Evolutionary conservation across 2,113 vertebrate genomes (phyloP).

Genomic region (Sprattus sprattus): DNA sequence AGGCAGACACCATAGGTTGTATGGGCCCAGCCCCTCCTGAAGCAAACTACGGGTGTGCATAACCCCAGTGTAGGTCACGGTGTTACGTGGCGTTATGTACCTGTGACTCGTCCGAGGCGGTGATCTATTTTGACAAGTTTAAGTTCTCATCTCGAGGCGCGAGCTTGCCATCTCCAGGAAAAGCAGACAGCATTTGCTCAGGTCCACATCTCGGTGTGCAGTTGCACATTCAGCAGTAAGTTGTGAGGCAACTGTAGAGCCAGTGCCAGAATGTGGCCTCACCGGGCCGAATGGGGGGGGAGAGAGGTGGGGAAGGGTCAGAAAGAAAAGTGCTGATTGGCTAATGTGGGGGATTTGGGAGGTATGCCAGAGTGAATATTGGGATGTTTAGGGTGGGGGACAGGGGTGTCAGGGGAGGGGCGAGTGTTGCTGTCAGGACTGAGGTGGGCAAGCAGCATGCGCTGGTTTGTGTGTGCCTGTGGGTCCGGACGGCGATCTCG

Average conservation of each 20-base stretch:
- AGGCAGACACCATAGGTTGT: not conserved
- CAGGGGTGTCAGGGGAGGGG: not conserved
- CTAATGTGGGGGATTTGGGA: constrained; percentile 23
- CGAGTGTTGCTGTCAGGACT: not conserved
- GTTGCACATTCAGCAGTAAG: constrained; percentile 60
- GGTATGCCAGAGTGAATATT: constrained; percentile 31
- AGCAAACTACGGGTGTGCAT: not conserved
- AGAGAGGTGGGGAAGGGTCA: not conserved
- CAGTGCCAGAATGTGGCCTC: constrained; percentile 47
- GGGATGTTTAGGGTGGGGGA: not conserved
- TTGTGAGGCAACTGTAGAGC: constrained; percentile 58
- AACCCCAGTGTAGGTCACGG: not conserved
- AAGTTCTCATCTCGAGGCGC: not conserved
- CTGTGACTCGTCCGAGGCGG: not conserved
- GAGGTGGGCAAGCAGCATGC: not conserved
- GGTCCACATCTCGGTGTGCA: constrained; percentile 38
- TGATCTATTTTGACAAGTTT: constrained; percentile 3
- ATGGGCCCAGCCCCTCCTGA: not conserved
- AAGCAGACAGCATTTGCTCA: not conserved
- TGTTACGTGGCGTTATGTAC: not conserved
- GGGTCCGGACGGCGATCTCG: constrained; percentile 8
- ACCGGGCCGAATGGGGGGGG: constrained; percentile 1
- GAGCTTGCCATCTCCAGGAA: constrained; percentile 10
- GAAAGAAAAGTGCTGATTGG: constrained; percentile 38
- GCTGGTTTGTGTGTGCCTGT: constrained; percentile 16